Percentiles rank a stretch among this genome's conserved stretches.
Evolutionary conservation across 2,113 vertebrate species (phyloP).

Genomic region (Lagopus leucura): DNA sequence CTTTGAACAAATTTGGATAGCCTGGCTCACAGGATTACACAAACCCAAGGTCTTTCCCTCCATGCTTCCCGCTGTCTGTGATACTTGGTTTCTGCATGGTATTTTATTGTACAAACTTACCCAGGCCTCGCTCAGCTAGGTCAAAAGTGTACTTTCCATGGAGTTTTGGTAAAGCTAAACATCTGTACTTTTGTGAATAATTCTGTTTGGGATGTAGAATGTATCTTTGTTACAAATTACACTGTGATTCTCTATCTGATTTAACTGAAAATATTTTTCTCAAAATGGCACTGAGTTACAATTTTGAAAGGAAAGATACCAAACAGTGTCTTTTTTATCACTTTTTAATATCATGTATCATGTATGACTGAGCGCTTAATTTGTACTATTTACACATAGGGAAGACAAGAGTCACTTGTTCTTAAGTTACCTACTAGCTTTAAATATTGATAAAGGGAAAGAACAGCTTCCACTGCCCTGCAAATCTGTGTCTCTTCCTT

Average conservation of each 20-base stretch:
- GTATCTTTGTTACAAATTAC: not conserved
- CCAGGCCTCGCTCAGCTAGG: not conserved
- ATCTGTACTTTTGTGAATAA: not conserved
- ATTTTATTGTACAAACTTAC: not conserved
- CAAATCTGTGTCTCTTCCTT: constrained; percentile 59
- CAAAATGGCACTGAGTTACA: not conserved
- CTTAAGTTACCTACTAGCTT: constrained; percentile 62
- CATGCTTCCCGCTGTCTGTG: not conserved
- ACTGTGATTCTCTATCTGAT: not conserved
- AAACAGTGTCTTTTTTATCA: not conserved
- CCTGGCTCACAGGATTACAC: not conserved
- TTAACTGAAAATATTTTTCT: constrained; percentile 10
- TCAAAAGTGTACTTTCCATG: not conserved
- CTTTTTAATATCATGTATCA: not conserved
- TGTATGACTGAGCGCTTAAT: not conserved
- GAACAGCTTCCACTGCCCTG: constrained; percentile 49
- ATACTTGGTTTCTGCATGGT: not conserved
- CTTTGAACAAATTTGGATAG: not conserved
- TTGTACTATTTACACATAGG: not conserved
- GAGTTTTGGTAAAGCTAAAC: not conserved
- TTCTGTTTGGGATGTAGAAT: not conserved
- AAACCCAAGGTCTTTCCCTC: not conserved
- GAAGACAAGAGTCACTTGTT: constrained; percentile 34
- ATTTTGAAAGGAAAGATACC: not conserved
- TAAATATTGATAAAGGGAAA: constrained; percentile 75